Evolutionary conservation across 1,140 invertebrate species (phyloP), one percentile per base, ranked within the genome.

Genomic region (Drosophila nebulosa): DNA sequence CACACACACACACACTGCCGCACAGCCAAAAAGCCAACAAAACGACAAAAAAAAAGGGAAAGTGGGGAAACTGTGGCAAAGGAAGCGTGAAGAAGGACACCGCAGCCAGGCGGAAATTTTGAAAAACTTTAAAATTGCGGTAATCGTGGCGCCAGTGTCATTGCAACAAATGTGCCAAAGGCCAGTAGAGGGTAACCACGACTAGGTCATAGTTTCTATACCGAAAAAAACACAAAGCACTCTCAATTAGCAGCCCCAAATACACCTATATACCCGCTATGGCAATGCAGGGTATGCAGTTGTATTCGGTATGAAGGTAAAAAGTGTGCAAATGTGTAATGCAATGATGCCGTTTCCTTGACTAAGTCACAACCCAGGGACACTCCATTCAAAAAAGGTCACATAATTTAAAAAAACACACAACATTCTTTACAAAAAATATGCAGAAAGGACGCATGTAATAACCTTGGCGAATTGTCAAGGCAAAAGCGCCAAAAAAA

Each of bases 351-450:
- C 16, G 39, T 46, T 21, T 46, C 39, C 39, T 46, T 46, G 39
- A 18, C 39, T 46, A 46, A 21, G 7, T 46, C 39, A 21, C 39
- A 46, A 4, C 16, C 39, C 39, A 46, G 39, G 39, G 39, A 46
- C 39, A 46, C 39, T 46, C 16, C 9, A 10, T 46, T 46, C 16
- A 46, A 46, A 46, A 46, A 46, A 46, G 16, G 39, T 46, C 39
- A 46, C 39, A 46, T 46, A 46, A 46, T 46, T 67, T 65, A 80
- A 83, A 80, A 80, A n/a, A n/a, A 84, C 79, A 66, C 57, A 21
- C 21, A 52, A 61, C 42, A 58, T 30, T 64, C 70, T 74, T 74
- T 46, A 10, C 10, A 46, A 46, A 42, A 46, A 46, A 46, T 46
- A 53, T 53, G 24, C 36, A 32, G 52, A 35, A 74, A 74, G 72